Evolutionary conservation across 2,113 vertebrate species (phyloP).

Genomic region (Dryoscopus gambensis): DNA sequence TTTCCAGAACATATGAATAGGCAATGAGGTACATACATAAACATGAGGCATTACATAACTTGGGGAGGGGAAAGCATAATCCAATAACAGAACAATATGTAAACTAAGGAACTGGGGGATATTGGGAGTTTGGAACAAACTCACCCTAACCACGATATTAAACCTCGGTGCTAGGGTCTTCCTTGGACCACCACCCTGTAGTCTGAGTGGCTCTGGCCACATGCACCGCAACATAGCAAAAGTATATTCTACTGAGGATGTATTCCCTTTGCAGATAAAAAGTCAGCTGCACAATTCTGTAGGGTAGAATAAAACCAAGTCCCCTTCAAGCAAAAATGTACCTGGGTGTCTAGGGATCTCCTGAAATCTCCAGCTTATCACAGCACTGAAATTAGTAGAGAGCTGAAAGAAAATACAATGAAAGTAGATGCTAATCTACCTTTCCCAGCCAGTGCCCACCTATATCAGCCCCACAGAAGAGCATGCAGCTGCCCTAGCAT

Average conservation of each 20-base stretch:
- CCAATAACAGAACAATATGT: no score
- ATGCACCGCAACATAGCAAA: no score
- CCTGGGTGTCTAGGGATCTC: neutral
- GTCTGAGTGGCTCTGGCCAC: no score
- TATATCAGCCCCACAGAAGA: neutral
- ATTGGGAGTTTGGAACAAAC: no score
- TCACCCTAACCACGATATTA: no score
- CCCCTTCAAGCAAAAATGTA: neutral
- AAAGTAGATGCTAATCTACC: neutral
- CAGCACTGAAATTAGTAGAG: neutral
- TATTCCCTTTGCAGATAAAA: neutral
- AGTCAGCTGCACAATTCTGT: neutral
- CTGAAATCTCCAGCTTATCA: neutral
- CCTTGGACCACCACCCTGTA: no score
- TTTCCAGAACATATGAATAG: no score
- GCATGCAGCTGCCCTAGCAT: neutral
- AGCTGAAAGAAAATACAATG: neutral
- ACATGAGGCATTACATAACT: no score
- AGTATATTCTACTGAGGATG: neutral
- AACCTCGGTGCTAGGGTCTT: no score
- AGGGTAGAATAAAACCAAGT: neutral
- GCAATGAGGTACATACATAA: no score
- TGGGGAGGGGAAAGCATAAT: no score
- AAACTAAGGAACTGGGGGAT: no score
- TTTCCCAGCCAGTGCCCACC: neutral